Evolutionary conservation across 2,113 vertebrate genomes (phyloP), one percentile per base, ranked within the genome.

Genomic region (Podarcis cretensis): DNA sequence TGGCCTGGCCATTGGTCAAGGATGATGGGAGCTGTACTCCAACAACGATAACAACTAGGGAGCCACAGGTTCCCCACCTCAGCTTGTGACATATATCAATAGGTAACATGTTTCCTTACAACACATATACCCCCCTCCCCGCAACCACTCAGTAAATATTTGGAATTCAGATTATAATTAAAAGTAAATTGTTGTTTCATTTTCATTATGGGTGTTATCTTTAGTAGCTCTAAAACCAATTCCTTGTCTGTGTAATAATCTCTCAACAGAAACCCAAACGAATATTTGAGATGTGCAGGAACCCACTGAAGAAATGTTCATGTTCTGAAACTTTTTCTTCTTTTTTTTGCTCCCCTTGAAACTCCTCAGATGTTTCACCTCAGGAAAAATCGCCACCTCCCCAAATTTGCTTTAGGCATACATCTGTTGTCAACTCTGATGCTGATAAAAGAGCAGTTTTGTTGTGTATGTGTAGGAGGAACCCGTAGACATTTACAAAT

Each of bases 141-240:
- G 30, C 43, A 78, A 27, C 74, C 81, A 82, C 59, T 81, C 79
- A 69, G 32, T 90, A 90, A 93, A 89, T 43, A 37, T 8, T 23
- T 91, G 76, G 57, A n/a, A 73, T 90, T 76, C 74, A 74, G 40
- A 74, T 12, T 75, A 89, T 91, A 93, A 91, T 76, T 80, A 73
- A 91, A 18, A 71, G 89, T 81, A 87, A 0, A 0, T 89, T 86
- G 20, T 71, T 80, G 25, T 79, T 89, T 87, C 59, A 85, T 88
- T 5, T 18, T 85, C 3, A 86, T 59, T 65, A n/a, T 65, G 71
- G 91, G 63, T 85, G 57, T 74, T 3, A 48, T 93, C 25, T 69
- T 87, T 90, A 90, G 32, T 77, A 78, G 32, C 27, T 75, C 43
- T 92, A 40, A 32, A 84, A 91, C 37, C 79, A 90, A 86, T 79